phyloP scores from a whole-genome alignment of 2,888 invertebrate genomes.

The Diplazon laetatorius region DNA sequence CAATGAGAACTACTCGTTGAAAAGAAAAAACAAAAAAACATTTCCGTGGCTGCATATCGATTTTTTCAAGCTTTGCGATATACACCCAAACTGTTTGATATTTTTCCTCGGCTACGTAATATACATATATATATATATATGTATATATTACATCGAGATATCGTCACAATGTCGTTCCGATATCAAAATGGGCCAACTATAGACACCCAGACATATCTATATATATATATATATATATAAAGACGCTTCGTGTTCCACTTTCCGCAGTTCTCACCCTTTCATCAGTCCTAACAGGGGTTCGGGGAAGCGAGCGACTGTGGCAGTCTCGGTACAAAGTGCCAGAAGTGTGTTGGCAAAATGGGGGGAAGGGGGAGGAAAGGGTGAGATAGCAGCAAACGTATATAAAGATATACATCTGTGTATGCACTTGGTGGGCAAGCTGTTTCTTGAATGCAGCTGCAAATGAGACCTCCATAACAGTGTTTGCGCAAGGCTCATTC shows the following conservation, averaged over 20 bases:
- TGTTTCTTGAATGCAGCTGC: constrained; percentile 71
- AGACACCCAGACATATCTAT: no score
- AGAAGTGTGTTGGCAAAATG: constrained; percentile 12
- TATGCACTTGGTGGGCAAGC: constrained; percentile 21
- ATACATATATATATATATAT: no score
- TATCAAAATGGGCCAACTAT: no score
- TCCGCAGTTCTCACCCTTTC: constrained; percentile 16
- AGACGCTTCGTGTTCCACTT: constrained; percentile 20
- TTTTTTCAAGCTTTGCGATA: constrained; percentile 3
- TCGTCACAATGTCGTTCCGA: constrained; percentile 28
- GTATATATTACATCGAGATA: no score
- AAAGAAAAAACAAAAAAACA: no score
- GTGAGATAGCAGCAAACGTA: constrained; percentile 19
- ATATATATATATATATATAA: not conserved
- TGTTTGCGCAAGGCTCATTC: constrained; percentile 59
- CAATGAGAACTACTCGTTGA: no score
- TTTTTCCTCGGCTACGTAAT: not conserved
- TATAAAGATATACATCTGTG: constrained; percentile 5
- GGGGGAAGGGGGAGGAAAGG: no score
- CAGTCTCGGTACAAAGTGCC: constrained; percentile 20
- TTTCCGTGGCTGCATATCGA: constrained; percentile 3
- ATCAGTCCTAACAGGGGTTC: constrained; percentile 24
- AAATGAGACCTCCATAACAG: constrained; percentile 71
- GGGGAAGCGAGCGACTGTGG: no score
- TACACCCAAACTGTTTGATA: not conserved